These are phyloP conservation scores for Amniataba percoides DNA, from an alignment of 2,797 vertebrate species.

Conservation along the genomic window DNA sequence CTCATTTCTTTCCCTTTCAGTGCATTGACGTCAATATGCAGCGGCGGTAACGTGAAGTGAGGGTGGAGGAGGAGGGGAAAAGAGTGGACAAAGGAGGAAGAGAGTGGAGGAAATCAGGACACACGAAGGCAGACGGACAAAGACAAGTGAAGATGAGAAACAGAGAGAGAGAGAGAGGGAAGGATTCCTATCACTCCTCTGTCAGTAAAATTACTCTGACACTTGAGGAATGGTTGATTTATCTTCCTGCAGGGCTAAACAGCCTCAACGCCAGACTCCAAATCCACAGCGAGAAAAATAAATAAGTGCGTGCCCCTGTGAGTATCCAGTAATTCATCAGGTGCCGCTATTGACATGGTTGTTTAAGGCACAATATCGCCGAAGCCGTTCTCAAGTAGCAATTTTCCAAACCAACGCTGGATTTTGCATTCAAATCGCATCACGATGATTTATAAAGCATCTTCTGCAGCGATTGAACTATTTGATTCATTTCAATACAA, in stretches of 20 bases:
- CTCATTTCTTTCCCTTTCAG: constrained; percentile 2
- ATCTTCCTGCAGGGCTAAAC: background rate
- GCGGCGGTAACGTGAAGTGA: constrained; percentile 17
- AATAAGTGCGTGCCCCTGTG: background rate
- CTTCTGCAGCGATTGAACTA: background rate
- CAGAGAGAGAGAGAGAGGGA: background rate
- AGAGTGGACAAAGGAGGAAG: background rate
- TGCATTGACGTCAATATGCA: constrained; percentile 36
- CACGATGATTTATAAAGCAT: background rate
- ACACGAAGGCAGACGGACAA: background rate
- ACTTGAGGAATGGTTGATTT: constrained; percentile 1
- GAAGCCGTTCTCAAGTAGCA: background rate
- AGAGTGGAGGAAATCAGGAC: background rate
- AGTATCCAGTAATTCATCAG: background rate
- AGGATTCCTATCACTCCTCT: background rate
- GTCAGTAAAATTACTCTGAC: background rate
- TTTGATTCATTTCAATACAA: background rate
- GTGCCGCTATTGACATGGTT: background rate
- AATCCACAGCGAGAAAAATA: background rate
- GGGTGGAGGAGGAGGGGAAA: background rate
- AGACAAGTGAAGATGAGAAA: background rate
- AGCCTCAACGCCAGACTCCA: background rate
- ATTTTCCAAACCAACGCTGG: background rate
- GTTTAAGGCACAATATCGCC: background rate
- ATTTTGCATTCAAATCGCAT: background rate